Conservation (phyloP, 1,140 invertebrate species). For the Camponotus floridanus region DNA sequence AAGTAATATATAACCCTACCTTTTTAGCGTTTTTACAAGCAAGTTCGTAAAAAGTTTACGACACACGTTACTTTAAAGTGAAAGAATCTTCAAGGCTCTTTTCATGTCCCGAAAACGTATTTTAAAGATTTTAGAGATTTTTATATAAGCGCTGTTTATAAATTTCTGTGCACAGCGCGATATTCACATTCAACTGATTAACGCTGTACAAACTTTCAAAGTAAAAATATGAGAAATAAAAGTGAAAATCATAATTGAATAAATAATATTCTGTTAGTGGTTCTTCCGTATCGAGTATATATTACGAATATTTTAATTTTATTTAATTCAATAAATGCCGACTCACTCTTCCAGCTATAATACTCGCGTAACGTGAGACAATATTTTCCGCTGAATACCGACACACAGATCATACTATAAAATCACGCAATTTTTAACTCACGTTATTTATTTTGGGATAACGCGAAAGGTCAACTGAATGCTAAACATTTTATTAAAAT, state of each 20-base stretch:
- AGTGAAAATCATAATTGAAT: constrained; percentile 33
- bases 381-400: constrained; percentile 23
- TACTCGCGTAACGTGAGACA: constrained; percentile 20
- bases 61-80: not conserved
- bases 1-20: not conserved
- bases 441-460: constrained; percentile 35
- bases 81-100: constrained; percentile 6
- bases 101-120: not conserved
- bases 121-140: constrained; percentile 25
- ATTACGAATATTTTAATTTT: constrained; percentile 48
- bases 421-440: constrained; percentile 24
- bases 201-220: constrained; percentile 1
- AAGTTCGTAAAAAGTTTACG: constrained; percentile 38
- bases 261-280: not conserved
- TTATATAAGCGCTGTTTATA: constrained; percentile 10
- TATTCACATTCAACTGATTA: constrained; percentile 32
- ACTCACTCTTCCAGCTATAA: constrained; percentile 42
- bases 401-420: not conserved
- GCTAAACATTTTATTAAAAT: not conserved
- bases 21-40: constrained; percentile 12
- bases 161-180: not conserved
- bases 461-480: constrained; percentile 11
- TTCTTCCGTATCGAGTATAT: not conserved
- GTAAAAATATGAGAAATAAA: not conserved
- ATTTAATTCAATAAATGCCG: constrained; percentile 50